phyloP scores from a whole-genome alignment of 2,113 vertebrate species.

The Scomber colias region DNA sequence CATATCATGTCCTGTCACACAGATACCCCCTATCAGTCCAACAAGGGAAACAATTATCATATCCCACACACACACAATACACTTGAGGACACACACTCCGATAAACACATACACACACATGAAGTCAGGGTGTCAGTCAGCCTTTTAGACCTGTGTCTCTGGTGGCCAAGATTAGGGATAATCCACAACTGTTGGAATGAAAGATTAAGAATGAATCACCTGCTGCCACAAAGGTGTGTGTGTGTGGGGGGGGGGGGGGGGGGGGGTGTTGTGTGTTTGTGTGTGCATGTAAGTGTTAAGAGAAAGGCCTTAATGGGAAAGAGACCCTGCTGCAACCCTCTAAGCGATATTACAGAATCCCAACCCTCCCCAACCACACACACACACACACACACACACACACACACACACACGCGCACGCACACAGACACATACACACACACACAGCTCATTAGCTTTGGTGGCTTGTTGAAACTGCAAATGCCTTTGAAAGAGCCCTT shows the following conservation, averaged over 20 bases:
- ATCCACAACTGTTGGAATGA: constrained; percentile 81
- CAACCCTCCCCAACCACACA: constrained; percentile 18
- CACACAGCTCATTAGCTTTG: constrained; percentile 70
- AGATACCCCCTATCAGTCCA: constrained; percentile 7
- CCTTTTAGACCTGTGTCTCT: constrained; percentile 67
- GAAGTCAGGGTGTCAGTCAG: constrained; percentile 58
- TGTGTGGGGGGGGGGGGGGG: neutral
- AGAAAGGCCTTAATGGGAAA: constrained; percentile 49
- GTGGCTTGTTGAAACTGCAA: constrained; percentile 62
- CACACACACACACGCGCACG: constrained; percentile 30
- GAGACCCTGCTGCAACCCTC: constrained; percentile 50
- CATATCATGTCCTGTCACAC: constrained; percentile 60
- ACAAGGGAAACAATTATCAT: constrained; percentile 60
- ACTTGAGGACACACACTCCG: constrained; percentile 7
- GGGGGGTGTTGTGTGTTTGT: constrained; percentile 4
- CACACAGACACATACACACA: constrained; percentile 22
- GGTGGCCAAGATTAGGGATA: constrained; percentile 76
- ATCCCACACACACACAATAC: constrained; percentile 34
- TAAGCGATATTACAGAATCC: constrained; percentile 51
- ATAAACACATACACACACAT: constrained; percentile 4
- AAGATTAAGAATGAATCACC: constrained; percentile 82
- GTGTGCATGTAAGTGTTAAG: constrained; percentile 26
- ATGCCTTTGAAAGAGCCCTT: constrained; percentile 72
- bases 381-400: constrained; percentile 5
- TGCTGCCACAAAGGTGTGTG: constrained; percentile 54